Evolutionary conservation across 2,797 vertebrate species (phyloP), one percentile per base, ranked within the genome.

Genomic region (Valencia hispanica): DNA sequence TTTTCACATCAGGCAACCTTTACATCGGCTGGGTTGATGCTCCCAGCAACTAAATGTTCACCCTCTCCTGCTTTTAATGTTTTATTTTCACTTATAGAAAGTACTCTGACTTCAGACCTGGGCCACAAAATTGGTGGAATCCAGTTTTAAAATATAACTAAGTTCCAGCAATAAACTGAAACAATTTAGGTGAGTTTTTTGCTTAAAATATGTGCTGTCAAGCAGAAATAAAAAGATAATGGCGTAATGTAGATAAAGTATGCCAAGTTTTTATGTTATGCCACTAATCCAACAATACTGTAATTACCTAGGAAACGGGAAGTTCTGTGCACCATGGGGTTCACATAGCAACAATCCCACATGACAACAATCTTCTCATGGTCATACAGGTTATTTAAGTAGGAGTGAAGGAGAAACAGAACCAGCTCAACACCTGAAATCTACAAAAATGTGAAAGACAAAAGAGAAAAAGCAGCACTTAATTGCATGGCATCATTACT

Each of bases 311-410:
- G 96, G 91, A 98, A 98, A 88, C 96, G 94, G 84, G 97, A 95
- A 73, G 97, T 98, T 91, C 97, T 95, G 87, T 96, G 96, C 90
- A 98, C 96, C 94, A 98, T 93, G 70, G 97, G 97, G 86, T 98
- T 98, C 89, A 98, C 96, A 63, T 98, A 98, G 95, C 97, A 98
- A 93, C 97, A 98, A 93, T 98, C 97, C 82, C 96, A 97, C 83
- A 97, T 95, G 91, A 98, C 93, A 86, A 98, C 94, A 66, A 96
- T 97, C 94, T 97, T 98, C 90, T 98, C 97, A 79, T 97, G 96
- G 90, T 97, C 97, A 87, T 98, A 97, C 89, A 97, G 96, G 91
- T 96, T 94, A 88, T 96, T 95, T 39, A 97, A 96, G 84, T 96
- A 96, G 91, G 96, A 95, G 87, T 97, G 96, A 85, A 98, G 95